phyloP scores from a whole-genome alignment of 1,140 invertebrate genomes.

The Hyposmocoma kahamanoa region DNA sequence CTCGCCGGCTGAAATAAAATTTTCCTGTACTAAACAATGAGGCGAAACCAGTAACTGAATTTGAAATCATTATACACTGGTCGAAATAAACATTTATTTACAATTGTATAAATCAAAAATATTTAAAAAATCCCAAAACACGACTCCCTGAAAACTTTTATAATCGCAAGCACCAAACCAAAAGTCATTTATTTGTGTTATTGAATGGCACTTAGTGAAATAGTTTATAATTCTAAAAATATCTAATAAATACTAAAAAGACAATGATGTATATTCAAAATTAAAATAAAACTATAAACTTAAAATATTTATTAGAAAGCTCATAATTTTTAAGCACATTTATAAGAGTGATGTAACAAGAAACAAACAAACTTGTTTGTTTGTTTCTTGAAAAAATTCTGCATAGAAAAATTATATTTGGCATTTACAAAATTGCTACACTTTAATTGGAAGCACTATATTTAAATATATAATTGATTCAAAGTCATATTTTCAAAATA shows the following conservation, averaged over 20 bases:
- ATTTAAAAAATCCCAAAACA: too few relatives aligned
- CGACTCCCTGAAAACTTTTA: too few relatives aligned
- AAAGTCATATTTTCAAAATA: background rate
- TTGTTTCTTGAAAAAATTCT: too few relatives aligned
- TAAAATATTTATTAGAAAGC: conserved; percentile 4
- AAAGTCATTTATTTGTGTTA: conserved; percentile 10
- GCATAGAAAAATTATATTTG: background rate
- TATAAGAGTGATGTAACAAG: background rate
- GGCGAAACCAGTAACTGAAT: too few relatives aligned
- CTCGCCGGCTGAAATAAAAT: too few relatives aligned
- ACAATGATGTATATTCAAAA: background rate
- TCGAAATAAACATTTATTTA: too few relatives aligned
- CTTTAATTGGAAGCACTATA: conserved; percentile 1
- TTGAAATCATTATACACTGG: too few relatives aligned
- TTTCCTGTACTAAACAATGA: too few relatives aligned
- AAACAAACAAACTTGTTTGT: too few relatives aligned
- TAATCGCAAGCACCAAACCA: conserved; percentile 41
- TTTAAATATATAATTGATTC: background rate
- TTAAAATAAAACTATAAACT: background rate
- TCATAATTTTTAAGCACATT: background rate
- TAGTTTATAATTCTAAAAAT: conserved; percentile 20
- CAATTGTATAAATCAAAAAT: too few relatives aligned
- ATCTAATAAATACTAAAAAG: background rate
- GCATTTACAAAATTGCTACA: background rate
- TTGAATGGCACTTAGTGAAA: conserved; percentile 15